A percentile compares a stretch with the other conserved stretches of the same genome.
These are phyloP conservation scores for Plebejus anna DNA, from an alignment of 2,888 invertebrate species.

Conservation along the genomic window DNA sequence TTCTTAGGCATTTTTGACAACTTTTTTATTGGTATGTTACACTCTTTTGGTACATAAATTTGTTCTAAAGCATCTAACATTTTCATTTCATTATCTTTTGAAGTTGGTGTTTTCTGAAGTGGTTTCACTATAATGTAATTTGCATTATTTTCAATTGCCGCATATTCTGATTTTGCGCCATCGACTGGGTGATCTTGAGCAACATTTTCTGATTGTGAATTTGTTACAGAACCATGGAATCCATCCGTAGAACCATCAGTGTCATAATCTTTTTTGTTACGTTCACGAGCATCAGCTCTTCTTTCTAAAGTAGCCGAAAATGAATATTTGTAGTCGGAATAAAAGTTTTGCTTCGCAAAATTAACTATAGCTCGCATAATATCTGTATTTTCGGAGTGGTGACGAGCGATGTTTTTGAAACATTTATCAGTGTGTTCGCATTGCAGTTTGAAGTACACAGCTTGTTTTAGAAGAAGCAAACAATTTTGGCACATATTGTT, in stretches of 20 bases:
- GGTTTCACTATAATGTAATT: slow-evolving; percentile 1
- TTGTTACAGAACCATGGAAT: too few species aligned
- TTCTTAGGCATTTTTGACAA: neutral
- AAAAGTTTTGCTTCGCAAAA: slow-evolving; percentile 46
- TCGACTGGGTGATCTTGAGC: neutral
- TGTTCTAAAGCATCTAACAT: slow-evolving; percentile 9
- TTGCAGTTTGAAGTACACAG: slow-evolving; percentile 58
- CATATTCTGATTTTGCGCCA: neutral
- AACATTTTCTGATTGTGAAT: neutral
- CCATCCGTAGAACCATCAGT: neutral
- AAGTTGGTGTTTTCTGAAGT: neutral
- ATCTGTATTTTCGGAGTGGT: slow-evolving; percentile 34
- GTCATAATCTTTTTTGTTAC: neutral
- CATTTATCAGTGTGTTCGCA: slow-evolving; percentile 55
- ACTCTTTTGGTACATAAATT: slow-evolving; percentile 39
- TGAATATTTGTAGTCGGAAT: slow-evolving; percentile 21
- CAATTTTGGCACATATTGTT: slow-evolving; percentile 58
- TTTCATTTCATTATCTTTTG: neutral
- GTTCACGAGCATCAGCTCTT: neutral
- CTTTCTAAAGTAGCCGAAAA: neutral
- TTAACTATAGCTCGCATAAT: slow-evolving; percentile 49
- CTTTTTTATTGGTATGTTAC: neutral
- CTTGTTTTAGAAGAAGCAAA: slow-evolving; percentile 53
- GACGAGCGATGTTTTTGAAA: slow-evolving; percentile 36
- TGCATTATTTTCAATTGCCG: neutral